Base-by-base conservation (phyloP, 2,888 invertebrate species). In the Lithophane socia region DNA sequence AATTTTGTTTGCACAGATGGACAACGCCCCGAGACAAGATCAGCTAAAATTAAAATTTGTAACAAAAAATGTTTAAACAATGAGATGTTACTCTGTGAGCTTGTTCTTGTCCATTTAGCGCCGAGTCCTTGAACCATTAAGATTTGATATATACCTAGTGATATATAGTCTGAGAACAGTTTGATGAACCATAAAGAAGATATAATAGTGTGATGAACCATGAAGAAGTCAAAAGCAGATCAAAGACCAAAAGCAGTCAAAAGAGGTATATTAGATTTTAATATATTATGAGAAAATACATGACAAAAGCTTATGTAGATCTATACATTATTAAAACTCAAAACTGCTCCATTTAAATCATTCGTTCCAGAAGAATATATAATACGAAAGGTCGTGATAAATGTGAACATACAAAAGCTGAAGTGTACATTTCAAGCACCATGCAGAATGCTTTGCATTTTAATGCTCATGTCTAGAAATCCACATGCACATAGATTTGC, bases 1-100 rank as follows among this genome's bases (percentile, higher is more conserved):
- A 12, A 21, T 16, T 37, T 56, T 63, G n/a, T 71, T 83, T 77
- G 72, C 54, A 37, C 61, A 37, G 64, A 80, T 86, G 86, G 81
- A 80, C 86, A 86, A 81, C 83, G 89, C 79, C 63, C 84, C 21
- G 81, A 80, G 87, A 86, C 82, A 86, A 88, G 81, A 87, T 88
- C 82, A 67, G 78, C n/a, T 63, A 79, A 86, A 86, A 79, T 82
- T 73, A 69, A 79, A 81, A 75, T 73, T 80, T 80, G 80, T 75
- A 37, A 83, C 83, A 87, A 86, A 86, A 87, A 85, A 86, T 73
- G n/a, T 47, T 81, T 68, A 63, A 84, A 84, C 88, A 88, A 88
- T 84, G 77, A 80, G 73, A 75, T 73, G 73, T 76, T 24, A 69
- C 75, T 65, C 29, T 21, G 44, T 21, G 24, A 56, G 56, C 44